Conservation (phyloP, 2,797 vertebrate species). For the Pangasius macronema region DNA sequence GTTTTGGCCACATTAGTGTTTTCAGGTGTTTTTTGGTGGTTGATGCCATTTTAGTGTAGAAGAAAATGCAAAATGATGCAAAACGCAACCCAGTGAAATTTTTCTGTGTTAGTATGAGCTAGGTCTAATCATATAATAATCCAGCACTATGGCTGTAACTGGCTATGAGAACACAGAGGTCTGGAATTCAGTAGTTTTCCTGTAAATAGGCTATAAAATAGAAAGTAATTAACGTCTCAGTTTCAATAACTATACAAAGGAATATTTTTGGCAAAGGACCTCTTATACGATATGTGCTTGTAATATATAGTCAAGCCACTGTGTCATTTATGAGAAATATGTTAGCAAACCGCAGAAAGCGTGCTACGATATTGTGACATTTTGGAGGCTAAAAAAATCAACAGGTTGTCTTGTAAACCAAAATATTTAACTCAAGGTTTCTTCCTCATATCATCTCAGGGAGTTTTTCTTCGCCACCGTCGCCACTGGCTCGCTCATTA, state of each 20-base stretch:
- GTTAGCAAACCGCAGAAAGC: background rate
- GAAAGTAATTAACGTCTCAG: background rate
- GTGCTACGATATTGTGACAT: background rate
- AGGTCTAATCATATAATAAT: background rate
- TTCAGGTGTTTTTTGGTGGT: background rate
- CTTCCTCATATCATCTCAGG: too few species aligned
- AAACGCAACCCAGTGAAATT: background rate
- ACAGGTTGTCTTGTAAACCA: background rate
- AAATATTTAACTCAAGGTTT: background rate
- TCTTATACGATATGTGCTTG: background rate
- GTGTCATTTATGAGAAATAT: background rate
- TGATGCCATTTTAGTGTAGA: background rate
- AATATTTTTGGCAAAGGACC: background rate
- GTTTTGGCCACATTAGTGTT: background rate
- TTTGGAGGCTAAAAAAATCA: background rate
- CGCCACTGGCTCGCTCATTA: too few species aligned
- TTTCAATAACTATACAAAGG: background rate
- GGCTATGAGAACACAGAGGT: background rate
- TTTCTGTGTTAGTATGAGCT: background rate
- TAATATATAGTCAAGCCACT: background rate
- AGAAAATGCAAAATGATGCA: background rate
- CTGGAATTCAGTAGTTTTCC: background rate
- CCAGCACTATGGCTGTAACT: background rate
- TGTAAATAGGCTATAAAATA: background rate
- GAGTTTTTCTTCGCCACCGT: too few species aligned